These are phyloP conservation scores for Idaea dimidiata DNA, from an alignment of 2,888 invertebrate genomes.

Conservation along the genomic window DNA sequence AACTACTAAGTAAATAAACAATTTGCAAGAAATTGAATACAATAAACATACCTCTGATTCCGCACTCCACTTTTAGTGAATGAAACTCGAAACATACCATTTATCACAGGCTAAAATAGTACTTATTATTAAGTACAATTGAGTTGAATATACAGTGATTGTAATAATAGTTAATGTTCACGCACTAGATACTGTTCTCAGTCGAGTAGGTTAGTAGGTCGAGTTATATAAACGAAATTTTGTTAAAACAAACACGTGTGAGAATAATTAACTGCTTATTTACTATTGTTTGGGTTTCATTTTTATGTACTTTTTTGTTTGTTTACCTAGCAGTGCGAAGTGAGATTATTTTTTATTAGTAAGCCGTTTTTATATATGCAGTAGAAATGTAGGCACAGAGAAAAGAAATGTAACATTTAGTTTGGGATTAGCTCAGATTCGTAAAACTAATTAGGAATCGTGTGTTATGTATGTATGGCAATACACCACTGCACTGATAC, in stretches of 20 bases:
- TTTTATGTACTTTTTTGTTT: conserved; percentile 5
- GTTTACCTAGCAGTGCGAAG: too few species aligned
- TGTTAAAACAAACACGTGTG: conserved; percentile 42
- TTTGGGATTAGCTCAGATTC: too few species aligned
- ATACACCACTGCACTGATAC: too few species aligned
- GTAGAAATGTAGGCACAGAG: too few species aligned
- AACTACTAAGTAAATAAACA: conserved; percentile 2
- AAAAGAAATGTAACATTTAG: too few species aligned
- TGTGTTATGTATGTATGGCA: too few species aligned
- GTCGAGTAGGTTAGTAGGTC: conserved; percentile 67
- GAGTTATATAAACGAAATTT: conserved; percentile 52
- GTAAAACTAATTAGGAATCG: too few species aligned
- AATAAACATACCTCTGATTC: background rate
- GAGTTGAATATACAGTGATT: conserved; percentile 37
- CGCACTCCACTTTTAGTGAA: background rate
- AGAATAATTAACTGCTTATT: conserved; percentile 27
- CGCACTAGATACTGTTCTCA: conserved; percentile 66
- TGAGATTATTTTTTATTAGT: too few species aligned
- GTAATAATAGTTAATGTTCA: conserved; percentile 59
- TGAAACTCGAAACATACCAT: background rate
- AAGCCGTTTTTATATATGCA: too few species aligned
- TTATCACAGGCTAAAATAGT: background rate
- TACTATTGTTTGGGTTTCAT: conserved; percentile 16
- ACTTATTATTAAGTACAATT: conserved; percentile 12
- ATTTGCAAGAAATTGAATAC: background rate